Percentiles rank a stretch among this genome's conserved stretches.
Conservation (phyloP, 2,797 vertebrate species). For the Danio albolineatus region DNA sequence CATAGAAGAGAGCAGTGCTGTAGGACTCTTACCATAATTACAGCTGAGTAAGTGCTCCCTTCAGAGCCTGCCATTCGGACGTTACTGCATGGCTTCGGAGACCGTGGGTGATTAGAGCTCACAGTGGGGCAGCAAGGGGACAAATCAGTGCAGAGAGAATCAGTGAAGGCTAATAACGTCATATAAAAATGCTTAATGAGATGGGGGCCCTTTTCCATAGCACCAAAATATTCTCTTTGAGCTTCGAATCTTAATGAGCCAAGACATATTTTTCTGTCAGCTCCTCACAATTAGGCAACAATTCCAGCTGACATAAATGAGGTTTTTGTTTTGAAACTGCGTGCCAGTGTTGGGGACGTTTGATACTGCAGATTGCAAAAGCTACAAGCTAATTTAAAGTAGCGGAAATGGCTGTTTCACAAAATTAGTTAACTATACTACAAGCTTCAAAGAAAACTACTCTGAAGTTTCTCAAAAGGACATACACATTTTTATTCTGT, state of each 20-base stretch:
- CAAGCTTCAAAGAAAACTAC: neutral
- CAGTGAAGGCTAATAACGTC: conserved; percentile 40
- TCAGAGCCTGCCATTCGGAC: conserved; percentile 24
- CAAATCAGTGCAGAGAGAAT: conserved; percentile 39
- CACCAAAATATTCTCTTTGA: conserved; percentile 46
- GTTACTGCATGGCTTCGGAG: conserved; percentile 2
- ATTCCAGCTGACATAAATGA: conserved; percentile 20
- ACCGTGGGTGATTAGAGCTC: conserved; percentile 36
- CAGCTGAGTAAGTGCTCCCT: conserved; percentile 51
- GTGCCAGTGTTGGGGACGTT: neutral
- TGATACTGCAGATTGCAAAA: conserved; percentile 2
- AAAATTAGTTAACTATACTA: neutral
- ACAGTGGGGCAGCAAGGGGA: conserved; percentile 47
- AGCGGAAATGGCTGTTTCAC: neutral
- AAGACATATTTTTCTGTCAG: conserved; percentile 37
- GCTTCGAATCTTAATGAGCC: conserved; percentile 40
- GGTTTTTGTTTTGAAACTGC: conserved; percentile 23
- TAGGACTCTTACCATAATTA: conserved; percentile 49
- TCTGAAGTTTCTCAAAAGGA: neutral
- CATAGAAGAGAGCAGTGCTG: conserved; percentile 37
- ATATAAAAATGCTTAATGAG: conserved; percentile 46
- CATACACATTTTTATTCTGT: no score
- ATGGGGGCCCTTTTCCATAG: conserved; percentile 14
- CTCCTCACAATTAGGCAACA: conserved; percentile 31
- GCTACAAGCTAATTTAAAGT: conserved; percentile 2